Base-by-base conservation (phyloP, 2,113 vertebrate species). In the Perognathus longimembris region DNA sequence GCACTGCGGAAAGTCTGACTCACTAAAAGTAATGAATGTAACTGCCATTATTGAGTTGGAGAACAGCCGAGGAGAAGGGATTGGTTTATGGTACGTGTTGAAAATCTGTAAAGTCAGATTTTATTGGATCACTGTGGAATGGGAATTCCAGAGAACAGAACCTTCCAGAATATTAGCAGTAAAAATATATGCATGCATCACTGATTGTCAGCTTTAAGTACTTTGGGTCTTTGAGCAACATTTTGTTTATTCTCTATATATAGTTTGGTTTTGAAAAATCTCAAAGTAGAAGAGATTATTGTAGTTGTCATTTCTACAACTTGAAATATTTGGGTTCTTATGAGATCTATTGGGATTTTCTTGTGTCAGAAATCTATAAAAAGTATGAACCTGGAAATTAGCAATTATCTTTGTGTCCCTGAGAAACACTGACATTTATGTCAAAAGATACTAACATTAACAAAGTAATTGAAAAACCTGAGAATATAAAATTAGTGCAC, bases 71-170 rank as follows among this genome's bases (percentile, higher is more conserved):
- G 96, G 93, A 95, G 96, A 92, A 96, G 85, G 94, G 77, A 91
- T 94, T 9, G 50, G 84, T 94, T 96, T 94, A 94, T 95, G 95
- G 96, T 96, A 96, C 20, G 73, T 94, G 95, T 93, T 96, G 96
- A 95, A 97, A 96, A 96, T 97, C 95, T 92, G 91, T 96, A 89
- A 96, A 96, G 94, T 97, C 93, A 94, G 86, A 75, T 96, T 96
- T 97, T 97, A 96, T 96, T 95, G 94, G 91, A 95, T 96, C 77
- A 77, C 63, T 77, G 78, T 91, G 91, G 81, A 96, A 97, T 97
- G 93, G 92, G 93, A 95, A 96, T 96, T 95, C 95, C 94, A 96
- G 94, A 96, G 94, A 93, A 74, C 59, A 80, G 64, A 80, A 69
- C 69, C 93, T 94, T 90, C 80, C 82, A 95, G 92, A 94, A 84